Conservation (phyloP, 1,140 invertebrate species). For the Tetramorium alpestre region DNA sequence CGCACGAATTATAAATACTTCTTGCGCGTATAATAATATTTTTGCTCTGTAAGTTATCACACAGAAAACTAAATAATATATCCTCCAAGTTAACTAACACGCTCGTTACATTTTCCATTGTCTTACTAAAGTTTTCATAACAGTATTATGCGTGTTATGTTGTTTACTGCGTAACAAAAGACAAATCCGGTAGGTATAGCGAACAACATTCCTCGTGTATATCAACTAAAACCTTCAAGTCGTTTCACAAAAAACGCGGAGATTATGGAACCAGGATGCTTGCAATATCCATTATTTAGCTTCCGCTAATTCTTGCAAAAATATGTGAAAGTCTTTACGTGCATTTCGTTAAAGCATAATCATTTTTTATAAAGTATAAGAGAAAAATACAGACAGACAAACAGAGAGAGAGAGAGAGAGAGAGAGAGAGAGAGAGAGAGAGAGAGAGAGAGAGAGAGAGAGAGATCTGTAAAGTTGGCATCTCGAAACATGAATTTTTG, state of each 20-base stretch:
- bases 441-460: too few species aligned
- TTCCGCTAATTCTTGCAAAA: neutral
- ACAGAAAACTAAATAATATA: constrained; percentile 13
- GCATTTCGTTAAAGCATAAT: neutral
- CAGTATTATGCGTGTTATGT: constrained; percentile 7
- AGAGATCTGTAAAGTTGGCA: neutral
- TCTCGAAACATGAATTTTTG: too few species aligned
- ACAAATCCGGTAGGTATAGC: constrained; percentile 1
- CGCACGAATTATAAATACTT: constrained; percentile 18
- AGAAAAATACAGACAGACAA: too few species aligned
- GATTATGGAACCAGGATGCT: constrained; percentile 1
- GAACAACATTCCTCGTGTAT: neutral
- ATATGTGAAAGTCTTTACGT: neutral
- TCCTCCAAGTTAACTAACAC: neutral
- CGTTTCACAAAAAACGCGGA: neutral
- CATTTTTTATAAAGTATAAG: neutral
- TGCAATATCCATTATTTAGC: neutral
- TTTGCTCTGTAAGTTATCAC: constrained; percentile 8
- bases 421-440: neutral
- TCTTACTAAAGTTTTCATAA: constrained; percentile 39
- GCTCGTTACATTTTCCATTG: neutral
- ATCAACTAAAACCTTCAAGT: constrained; percentile 4
- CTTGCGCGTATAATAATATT: constrained; percentile 18
- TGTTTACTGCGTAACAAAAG: neutral
- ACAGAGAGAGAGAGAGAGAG: too few species aligned